Evolutionary conservation across 2,888 invertebrate genomes (phyloP), one percentile per base, ranked within the genome.

Genomic region (Pocota personata): DNA sequence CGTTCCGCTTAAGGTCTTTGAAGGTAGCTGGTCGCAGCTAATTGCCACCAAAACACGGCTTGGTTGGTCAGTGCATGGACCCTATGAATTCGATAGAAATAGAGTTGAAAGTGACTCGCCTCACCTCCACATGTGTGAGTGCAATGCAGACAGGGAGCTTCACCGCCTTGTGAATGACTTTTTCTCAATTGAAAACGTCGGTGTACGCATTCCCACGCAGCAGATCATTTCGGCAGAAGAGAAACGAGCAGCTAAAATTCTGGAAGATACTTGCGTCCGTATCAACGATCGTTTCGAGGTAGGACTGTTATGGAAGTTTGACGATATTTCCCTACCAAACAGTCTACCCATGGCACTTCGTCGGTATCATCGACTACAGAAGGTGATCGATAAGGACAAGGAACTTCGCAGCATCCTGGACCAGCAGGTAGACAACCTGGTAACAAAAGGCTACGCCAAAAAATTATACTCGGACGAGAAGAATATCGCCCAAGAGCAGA

Each of bases 11-110:
- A 67, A 67, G 12, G 67, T 67, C 5, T 37, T 27, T 43, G 55
- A 69, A 7, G 55, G 43, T 14, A 50, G 35, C n/a, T 32, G 50
- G 48, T 48, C 48, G 4, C 67, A 67, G 24, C 67, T 37, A 12
- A 67, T 67, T 0, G 67, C 21, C 1, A 67, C 67, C 1, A 67
- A 71, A 57, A 71, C 72, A 1, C 7, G 72, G 27, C 35, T 60
- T 1, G 72, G 48, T n/a, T n/a, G n/a, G n/a, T n/a, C n/a, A n/a
- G n/a, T 60, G 0, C 50, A 71, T 10, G 58, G 71, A 6, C 55
- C 55, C 4, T n/a, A n/a, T n/a, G n/a, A n/a, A n/a, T n/a, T n/a
- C n/a, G 46, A 57, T 57, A 19, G n/a, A 35, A 7, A 4, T 24
- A 24, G 27, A 0, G 24, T 2, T 24, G 24, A n/a, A 0, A 6